Base-by-base conservation (phyloP, 2,797 vertebrate species). In the Myiothlypis chrysogaster region DNA sequence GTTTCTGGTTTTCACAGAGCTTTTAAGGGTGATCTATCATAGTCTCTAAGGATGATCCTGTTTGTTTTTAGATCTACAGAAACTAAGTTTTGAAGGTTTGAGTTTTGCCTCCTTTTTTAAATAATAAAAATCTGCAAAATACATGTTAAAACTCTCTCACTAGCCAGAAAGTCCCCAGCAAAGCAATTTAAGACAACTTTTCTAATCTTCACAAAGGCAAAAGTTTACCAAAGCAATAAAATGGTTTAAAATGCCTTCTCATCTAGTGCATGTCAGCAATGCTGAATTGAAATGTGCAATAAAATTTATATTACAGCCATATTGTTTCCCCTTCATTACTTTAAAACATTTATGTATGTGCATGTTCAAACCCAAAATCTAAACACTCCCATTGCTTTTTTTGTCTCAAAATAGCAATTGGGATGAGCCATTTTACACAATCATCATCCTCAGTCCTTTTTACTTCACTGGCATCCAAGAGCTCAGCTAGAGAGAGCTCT, bases 291-390 rank as follows among this genome's bases (percentile, higher is more conserved):
- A 95, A 83, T 37, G 75, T 47, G 71, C 79, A 91, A 81, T 95
- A 93, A 95, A 92, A 89, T 81, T 89, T 93, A 57, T 89, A 85
- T 68, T 92, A 83, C 59, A 93, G 61, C 71, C 72, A 83, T 83
- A 87, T 11, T 80, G 64, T 59, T 95, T 44, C n/a, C 18, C 25
- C 28, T 47, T 85, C 82, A 78, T 91, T 83, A 78, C 69, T 93
- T 94, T 32, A 89, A 93, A 94, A 73, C 1, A 52, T 52, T 52
- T 52, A 52, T 52, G 17, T 52, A 30, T 52, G 12, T 66, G 0
- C 3, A 59, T 6, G 37, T 43, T 94, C 57, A 90, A 94, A 77
- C 18, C 10, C 81, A 68, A 87, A 94, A 89, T 56, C 57, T 80
- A 89, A 90, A 78, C 23, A 18, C 9, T 60, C 8, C 1, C 32